These are phyloP conservation scores for Sphaeramia orbicularis DNA, from an alignment of 2,797 vertebrate species.

Conservation along the genomic window DNA sequence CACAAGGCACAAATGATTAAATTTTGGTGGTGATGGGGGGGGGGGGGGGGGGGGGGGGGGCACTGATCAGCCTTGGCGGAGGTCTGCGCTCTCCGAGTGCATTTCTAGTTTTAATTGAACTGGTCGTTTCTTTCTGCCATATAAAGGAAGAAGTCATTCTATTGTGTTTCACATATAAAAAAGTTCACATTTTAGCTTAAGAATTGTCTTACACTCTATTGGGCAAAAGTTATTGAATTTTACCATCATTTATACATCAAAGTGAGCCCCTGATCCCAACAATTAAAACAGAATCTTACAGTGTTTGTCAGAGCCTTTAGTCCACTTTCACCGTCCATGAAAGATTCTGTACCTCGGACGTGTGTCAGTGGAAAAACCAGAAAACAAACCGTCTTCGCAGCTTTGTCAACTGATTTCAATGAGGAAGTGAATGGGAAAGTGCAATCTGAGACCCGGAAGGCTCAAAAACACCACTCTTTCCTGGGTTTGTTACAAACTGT, in stretches of 20 bases:
- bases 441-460: slow-evolving; percentile 1
- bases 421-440: not conserved
- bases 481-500: not conserved
- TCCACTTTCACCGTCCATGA: not conserved
- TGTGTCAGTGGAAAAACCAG: not conserved
- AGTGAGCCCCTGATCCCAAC: slow-evolving; percentile 5
- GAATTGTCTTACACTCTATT: slow-evolving; percentile 13
- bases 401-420: not conserved
- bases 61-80: too few species aligned
- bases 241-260: slow-evolving; percentile 19
- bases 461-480: not conserved
- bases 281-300: slow-evolving; percentile 20
- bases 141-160: not conserved
- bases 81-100: too few species aligned
- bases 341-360: not conserved
- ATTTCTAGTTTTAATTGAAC: slow-evolving; percentile 1
- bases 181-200: not conserved
- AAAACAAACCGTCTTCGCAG: slow-evolving; percentile 1
- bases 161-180: slow-evolving; percentile 7
- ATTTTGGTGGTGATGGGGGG: too few species aligned
- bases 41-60: too few species aligned
- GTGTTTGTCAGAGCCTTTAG: slow-evolving; percentile 13
- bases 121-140: not conserved
- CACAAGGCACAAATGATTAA: too few species aligned
- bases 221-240: slow-evolving; percentile 1